Conservation (phyloP, 2,888 invertebrate species). For the Malacosoma neustria region DNA sequence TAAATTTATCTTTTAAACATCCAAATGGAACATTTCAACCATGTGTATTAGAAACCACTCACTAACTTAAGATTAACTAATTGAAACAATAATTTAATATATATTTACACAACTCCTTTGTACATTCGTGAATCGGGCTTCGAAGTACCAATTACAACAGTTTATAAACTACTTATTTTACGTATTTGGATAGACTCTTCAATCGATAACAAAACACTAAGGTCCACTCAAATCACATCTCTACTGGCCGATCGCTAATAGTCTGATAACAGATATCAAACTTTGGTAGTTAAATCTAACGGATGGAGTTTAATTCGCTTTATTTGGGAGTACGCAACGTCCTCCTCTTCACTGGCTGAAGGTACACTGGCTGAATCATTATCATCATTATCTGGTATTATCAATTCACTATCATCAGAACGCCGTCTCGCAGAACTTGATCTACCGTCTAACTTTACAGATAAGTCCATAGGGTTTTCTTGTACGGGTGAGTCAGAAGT, state of each 20-base stretch:
- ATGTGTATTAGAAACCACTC: constrained; percentile 38
- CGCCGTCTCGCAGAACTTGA: constrained; percentile 64
- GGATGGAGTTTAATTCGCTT: constrained; percentile 76
- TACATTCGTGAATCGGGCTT: constrained; percentile 59
- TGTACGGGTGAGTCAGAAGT: constrained; percentile 76
- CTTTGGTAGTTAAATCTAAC: constrained; percentile 81
- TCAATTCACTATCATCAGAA: constrained; percentile 68
- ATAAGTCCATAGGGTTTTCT: constrained; percentile 87
- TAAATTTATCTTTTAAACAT: constrained; percentile 16
- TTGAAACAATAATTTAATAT: constrained; percentile 51
- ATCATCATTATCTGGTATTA: constrained; percentile 55
- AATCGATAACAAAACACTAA: constrained; percentile 63
- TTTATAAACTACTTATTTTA: constrained; percentile 55
- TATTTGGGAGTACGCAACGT: constrained; percentile 73
- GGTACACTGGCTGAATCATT: constrained; percentile 58
- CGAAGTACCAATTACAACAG: constrained; percentile 44
- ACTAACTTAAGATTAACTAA: constrained; percentile 47
- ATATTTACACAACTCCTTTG: constrained; percentile 60
- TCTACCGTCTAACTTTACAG: constrained; percentile 80
- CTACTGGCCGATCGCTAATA: constrained; percentile 53
- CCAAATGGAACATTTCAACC: constrained; percentile 44
- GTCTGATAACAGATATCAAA: constrained; percentile 54
- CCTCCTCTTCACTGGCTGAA: constrained; percentile 62
- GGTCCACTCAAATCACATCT: constrained; percentile 46
- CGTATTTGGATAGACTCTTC: constrained; percentile 74